Percentiles rank a stretch among this genome's conserved stretches.
Evolutionary conservation across 2,888 invertebrate species (phyloP).

Genomic region (Malthinus seriepunctatus): DNA sequence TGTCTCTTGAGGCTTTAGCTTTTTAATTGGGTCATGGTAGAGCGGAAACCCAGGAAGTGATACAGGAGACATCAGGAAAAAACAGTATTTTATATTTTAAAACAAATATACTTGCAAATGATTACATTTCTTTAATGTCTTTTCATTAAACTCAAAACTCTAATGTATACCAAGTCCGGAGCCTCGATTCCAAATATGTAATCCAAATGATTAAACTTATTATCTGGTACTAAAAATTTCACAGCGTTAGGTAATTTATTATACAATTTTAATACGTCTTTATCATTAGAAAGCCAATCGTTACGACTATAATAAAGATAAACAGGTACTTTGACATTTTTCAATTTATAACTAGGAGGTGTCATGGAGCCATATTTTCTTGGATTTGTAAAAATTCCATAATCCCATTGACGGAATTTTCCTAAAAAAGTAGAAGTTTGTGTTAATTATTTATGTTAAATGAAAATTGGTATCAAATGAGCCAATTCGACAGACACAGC

Average conservation of each 20-base stretch:
- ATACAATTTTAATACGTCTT: slow-evolving; percentile 54
- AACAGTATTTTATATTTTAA: too few species aligned
- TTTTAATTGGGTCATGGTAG: too few species aligned
- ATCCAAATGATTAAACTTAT: slow-evolving; percentile 62
- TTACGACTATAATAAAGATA: slow-evolving; percentile 53
- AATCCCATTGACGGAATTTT: slow-evolving; percentile 35
- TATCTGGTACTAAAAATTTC: slow-evolving; percentile 56
- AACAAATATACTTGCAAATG: too few species aligned
- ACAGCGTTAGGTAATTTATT: slow-evolving; percentile 54
- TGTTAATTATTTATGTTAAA: too few species aligned
- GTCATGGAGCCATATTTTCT: slow-evolving; percentile 38
- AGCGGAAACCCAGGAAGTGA: too few species aligned
- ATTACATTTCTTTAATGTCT: slow-evolving; percentile 17
- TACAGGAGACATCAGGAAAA: too few species aligned
- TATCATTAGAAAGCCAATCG: slow-evolving; percentile 55
- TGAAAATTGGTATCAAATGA: too few species aligned
- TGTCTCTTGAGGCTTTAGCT: too few species aligned
- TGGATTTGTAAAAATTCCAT: slow-evolving; percentile 31
- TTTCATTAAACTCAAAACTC: slow-evolving; percentile 29
- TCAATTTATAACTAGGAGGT: slow-evolving; percentile 51
- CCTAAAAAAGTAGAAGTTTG: too few species aligned
- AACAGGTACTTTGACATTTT: slow-evolving; percentile 49
- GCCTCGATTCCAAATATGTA: slow-evolving; percentile 61
- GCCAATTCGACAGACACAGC: too few species aligned
- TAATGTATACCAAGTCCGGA: slow-evolving; percentile 35